Evolutionary conservation across 2,797 vertebrate species (phyloP), one percentile per base, ranked within the genome.

Genomic region (Channa striata): DNA sequence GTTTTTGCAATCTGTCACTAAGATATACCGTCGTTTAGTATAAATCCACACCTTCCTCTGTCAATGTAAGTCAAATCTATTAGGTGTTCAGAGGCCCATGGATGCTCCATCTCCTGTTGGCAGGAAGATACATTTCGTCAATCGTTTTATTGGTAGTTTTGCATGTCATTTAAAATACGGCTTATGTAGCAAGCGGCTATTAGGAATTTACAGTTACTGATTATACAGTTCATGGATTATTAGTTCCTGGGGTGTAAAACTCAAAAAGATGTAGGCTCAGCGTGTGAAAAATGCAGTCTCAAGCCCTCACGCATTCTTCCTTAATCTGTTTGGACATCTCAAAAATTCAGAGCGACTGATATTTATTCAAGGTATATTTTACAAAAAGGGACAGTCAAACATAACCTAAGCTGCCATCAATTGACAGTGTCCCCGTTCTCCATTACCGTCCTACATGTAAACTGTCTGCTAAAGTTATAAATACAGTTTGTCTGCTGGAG

Each of bases 361-460:
- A 60, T 57, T 56, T 50, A 59, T 23, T 17, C 19, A 40, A 46
- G 11, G 36, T 9, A 20, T 62, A n/a, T n/a, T 56, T 47, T 36
- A 67, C 20, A 77, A 71, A 65, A 56, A 30, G 21, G 16, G 42
- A 61, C 44, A 70, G 53, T 48, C 52, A 75, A 78, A 68, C 62
- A 37, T 47, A 77, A 72, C 25, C 19, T 57, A 72, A 74, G 48
- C 44, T 71, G 49, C 68, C 62, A 47, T 71, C 39, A 59, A 46
- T n/a, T 68, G 76, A 71, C 72, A 71, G n/a, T 62, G 62, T 68
- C 59, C 48, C 72, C 44, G 59, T 49, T 57, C 33, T 49, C 60
- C 20, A 78, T 68, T 82, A 72, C 36, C 65, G 59, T 56, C 47
- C 54, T 50, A 50, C 66, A 56, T 64, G 53, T 61, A 53, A 33